These are phyloP conservation scores for Neomorphus geoffroyi DNA, from an alignment of 2,797 vertebrate genomes.

Conservation along the genomic window DNA sequence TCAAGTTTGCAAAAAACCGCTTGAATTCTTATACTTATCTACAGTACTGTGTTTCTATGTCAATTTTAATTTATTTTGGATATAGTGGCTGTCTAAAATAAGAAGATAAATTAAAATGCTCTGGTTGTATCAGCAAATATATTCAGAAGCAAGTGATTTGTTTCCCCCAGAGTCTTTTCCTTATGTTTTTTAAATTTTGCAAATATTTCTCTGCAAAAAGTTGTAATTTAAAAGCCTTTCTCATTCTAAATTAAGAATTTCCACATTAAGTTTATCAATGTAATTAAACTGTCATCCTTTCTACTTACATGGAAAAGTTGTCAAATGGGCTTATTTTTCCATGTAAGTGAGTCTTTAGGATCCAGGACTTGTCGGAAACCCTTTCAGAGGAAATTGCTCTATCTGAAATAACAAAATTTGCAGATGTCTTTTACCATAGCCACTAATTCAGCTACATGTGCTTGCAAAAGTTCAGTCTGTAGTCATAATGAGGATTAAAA, in stretches of 20 bases:
- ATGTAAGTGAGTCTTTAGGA: background rate
- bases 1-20: rapidly evolving
- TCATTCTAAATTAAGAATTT: slow-evolving; percentile 7
- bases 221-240: background rate
- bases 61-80: background rate
- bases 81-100: background rate
- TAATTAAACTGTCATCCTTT: background rate
- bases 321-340: slow-evolving; percentile 11
- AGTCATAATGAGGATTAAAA: background rate
- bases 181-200: background rate
- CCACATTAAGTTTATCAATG: background rate
- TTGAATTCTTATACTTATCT: background rate
- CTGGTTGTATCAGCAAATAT: background rate
- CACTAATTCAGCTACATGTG: background rate
- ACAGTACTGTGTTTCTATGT: background rate
- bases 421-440: background rate
- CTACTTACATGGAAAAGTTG: background rate
- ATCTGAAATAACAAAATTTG: background rate
- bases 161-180: background rate
- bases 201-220: background rate
- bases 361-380: background rate
- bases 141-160: background rate
- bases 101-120: background rate
- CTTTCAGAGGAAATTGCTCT: background rate
- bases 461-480: background rate